These are phyloP conservation scores for Hirtodrosophila histrioides DNA, from an alignment of 2,888 invertebrate species.

Conservation along the genomic window DNA sequence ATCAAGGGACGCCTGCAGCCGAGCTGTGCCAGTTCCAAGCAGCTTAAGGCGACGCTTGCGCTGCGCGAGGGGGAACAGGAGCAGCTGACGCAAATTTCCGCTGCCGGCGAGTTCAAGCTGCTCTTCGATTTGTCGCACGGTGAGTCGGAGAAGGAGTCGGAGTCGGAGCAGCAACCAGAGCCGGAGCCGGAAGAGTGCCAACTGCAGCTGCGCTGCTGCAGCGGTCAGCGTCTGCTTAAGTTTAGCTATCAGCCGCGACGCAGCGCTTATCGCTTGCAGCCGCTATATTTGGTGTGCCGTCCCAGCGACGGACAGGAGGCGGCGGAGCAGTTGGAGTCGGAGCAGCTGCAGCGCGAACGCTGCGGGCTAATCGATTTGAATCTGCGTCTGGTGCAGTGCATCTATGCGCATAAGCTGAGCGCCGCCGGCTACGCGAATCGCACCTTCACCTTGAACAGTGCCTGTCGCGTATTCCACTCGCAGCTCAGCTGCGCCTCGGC, in stretches of 20 bases:
- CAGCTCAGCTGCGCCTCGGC: slow-evolving; percentile 89
- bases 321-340: slow-evolving; percentile 83
- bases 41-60: slow-evolving; percentile 57
- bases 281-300: slow-evolving; percentile 92
- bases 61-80: slow-evolving; percentile 25
- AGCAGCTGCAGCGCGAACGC: slow-evolving; percentile 85
- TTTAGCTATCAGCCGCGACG: slow-evolving; percentile 53
- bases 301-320: slow-evolving; percentile 87
- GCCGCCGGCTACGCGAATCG: slow-evolving; percentile 89
- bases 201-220: slow-evolving; percentile 64
- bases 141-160: not conserved
- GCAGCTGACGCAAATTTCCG: slow-evolving; percentile 53
- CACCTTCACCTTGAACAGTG: slow-evolving; percentile 92
- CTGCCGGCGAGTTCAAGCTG: slow-evolving; percentile 79
- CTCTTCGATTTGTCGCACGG: slow-evolving; percentile 67
- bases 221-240: slow-evolving; percentile 39
- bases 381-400: slow-evolving; percentile 91
- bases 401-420: slow-evolving; percentile 94
- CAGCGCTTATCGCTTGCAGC: slow-evolving; percentile 83
- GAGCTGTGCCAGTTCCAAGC: slow-evolving; percentile 57
- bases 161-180: not conserved
- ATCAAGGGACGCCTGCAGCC: slow-evolving; percentile 79
- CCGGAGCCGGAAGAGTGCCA: slow-evolving; percentile 17
- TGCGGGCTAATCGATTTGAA: slow-evolving; percentile 90
- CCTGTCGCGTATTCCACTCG: slow-evolving; percentile 91